Evolutionary conservation across 2,113 vertebrate species (phyloP).

Genomic region (Lophotis ruficrista): DNA sequence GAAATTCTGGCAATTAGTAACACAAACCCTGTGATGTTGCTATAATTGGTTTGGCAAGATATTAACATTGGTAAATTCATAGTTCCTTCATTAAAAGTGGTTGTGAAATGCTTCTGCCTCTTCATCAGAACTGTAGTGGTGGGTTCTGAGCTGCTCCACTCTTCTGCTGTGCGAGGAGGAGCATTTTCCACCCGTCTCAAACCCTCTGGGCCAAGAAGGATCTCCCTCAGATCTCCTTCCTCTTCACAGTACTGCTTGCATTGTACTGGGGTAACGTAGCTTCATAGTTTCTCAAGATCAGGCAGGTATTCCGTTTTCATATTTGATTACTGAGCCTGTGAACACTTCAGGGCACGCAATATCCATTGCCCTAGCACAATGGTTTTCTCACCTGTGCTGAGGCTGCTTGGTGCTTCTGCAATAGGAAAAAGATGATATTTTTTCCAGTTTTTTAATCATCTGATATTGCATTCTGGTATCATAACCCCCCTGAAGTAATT

Average conservation of each 20-base stretch:
- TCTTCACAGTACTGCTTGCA: background rate
- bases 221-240: background rate
- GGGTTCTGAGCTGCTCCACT: background rate
- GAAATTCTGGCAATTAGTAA: conserved; percentile 3
- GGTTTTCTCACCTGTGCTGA: background rate
- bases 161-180: fast-evolving
- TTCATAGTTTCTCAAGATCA: background rate
- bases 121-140: background rate
- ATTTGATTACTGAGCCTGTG: conserved; percentile 20
- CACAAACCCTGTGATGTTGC: background rate
- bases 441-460: conserved; percentile 50
- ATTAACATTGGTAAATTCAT: background rate
- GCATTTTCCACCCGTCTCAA: background rate
- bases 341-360: conserved; percentile 38
- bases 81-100: background rate
- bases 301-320: background rate
- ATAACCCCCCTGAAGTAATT: conserved; percentile 58
- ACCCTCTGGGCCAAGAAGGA: background rate
- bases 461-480: conserved; percentile 53
- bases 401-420: background rate
- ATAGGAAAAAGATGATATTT: conserved; percentile 24
- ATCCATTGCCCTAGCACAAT: background rate
- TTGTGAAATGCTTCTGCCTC: background rate
- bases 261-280: background rate
- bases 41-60: background rate